A percentile compares a stretch with the other conserved stretches of the same genome.
These are phyloP conservation scores for Pelecanoides urinatrix DNA, from an alignment of 2,113 vertebrate genomes.

Conservation along the genomic window DNA sequence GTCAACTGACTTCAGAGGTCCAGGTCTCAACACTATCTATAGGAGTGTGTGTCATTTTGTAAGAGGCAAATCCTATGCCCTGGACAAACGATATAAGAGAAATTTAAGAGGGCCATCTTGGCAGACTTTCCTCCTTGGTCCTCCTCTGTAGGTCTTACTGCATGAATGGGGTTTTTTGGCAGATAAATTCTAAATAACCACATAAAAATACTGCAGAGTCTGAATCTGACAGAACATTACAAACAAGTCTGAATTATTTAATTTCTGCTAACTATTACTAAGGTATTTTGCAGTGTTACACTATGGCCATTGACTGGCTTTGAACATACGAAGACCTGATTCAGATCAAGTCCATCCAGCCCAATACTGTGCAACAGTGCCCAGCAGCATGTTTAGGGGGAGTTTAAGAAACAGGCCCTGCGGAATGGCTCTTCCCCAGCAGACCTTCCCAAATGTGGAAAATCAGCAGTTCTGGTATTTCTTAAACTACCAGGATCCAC, in stretches of 20 bases:
- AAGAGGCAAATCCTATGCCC: not conserved
- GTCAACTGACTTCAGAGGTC: not conserved
- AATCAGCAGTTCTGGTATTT: not conserved
- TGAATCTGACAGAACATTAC: not conserved
- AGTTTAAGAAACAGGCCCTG: not conserved
- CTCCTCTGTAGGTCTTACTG: not conserved
- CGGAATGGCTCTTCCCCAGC: not conserved
- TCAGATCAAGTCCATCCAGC: not conserved
- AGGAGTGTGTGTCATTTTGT: not conserved
- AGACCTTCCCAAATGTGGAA: not conserved
- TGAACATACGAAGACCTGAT: not conserved
- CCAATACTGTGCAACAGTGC: accelerated
- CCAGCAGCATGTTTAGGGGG: not conserved
- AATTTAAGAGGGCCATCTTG: not conserved
- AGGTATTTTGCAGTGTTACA: not conserved
- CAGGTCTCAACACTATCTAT: not conserved
- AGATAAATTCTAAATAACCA: not conserved
- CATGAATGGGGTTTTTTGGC: not conserved
- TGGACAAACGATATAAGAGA: not conserved
- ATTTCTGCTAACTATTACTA: not conserved
- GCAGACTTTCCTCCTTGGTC: not conserved
- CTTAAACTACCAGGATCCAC: not conserved
- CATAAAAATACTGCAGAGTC: not conserved
- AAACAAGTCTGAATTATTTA: not conserved
- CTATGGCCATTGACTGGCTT: not conserved